These are phyloP conservation scores for Drosophila watanabei DNA, from an alignment of 1,140 invertebrate genomes.

Conservation along the genomic window DNA sequence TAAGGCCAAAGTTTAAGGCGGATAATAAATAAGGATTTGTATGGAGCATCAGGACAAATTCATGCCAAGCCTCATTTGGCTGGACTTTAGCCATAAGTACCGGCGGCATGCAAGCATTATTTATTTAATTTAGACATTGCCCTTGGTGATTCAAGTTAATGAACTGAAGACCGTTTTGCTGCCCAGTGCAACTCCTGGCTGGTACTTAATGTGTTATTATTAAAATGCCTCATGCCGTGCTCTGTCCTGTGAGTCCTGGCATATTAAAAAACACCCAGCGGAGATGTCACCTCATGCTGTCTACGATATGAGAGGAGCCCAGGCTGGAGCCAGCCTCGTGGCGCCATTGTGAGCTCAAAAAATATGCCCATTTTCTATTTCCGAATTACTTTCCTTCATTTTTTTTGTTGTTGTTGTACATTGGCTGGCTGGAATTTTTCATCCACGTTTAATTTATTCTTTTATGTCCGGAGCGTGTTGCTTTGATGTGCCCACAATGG, in stretches of 20 bases:
- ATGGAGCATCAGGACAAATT: too few relatives aligned
- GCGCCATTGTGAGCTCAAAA: slow-evolving; percentile 23
- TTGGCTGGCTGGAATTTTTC: slow-evolving; percentile 13
- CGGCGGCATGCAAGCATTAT: slow-evolving; percentile 47
- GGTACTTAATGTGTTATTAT: slow-evolving; percentile 53
- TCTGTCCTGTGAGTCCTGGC: slow-evolving; percentile 3
- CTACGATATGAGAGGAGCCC: neutral
- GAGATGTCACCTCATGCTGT: slow-evolving; percentile 37
- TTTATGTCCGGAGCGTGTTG: slow-evolving; percentile 42
- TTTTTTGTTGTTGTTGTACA: too few relatives aligned
- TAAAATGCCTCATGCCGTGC: slow-evolving; percentile 58
- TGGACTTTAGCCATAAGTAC: slow-evolving; percentile 13
- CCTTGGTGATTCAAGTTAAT: slow-evolving; percentile 43
- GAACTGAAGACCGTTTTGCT: slow-evolving; percentile 23
- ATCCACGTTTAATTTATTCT: slow-evolving; percentile 38
- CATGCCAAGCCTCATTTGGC: neutral
- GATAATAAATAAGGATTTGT: slow-evolving; percentile 47
- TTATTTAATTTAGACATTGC: slow-evolving; percentile 29
- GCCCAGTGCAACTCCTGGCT: slow-evolving; percentile 9
- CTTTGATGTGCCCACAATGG: slow-evolving; percentile 44
- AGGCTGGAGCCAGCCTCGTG: neutral
- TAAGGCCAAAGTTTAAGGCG: slow-evolving; percentile 35
- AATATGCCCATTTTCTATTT: slow-evolving; percentile 17
- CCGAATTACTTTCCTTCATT: slow-evolving; percentile 15
- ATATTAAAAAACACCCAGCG: slow-evolving; percentile 68